Percentiles rank a stretch among this genome's conserved stretches.
These are phyloP conservation scores for Lamprotornis superbus DNA, from an alignment of 2,113 vertebrate species.

Conservation along the genomic window DNA sequence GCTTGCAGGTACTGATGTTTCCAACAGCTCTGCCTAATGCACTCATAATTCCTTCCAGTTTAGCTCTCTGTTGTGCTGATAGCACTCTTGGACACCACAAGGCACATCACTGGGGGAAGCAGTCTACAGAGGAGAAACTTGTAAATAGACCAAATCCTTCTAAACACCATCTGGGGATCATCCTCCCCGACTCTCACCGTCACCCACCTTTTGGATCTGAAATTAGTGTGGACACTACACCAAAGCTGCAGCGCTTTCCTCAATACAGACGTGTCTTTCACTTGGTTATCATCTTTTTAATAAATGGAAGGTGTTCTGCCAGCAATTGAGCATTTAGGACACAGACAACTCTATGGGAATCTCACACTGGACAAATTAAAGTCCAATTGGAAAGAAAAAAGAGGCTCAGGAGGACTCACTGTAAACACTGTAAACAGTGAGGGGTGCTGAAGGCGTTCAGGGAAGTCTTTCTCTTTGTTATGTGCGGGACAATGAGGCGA, in stretches of 20 bases:
- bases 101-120: neutral
- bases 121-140: neutral
- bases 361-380: neutral
- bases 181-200: neutral
- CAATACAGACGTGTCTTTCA: fast-evolving
- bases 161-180: neutral
- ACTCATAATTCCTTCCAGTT: neutral
- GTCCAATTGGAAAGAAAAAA: neutral
- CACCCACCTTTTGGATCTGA: neutral
- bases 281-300: neutral
- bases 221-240: neutral
- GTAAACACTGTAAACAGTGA: neutral
- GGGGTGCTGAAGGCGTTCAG: fast-evolving
- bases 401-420: neutral
- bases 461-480: neutral
- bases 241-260: neutral
- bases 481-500: fast-evolving
- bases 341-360: neutral
- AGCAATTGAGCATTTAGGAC: neutral
- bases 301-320: neutral
- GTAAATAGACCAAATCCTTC: neutral
- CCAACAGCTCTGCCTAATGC: neutral
- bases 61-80: neutral
- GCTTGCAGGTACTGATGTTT: neutral
- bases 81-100: neutral